phyloP scores from a whole-genome alignment of 2,888 invertebrate species.

The Chrysolina americana region DNA sequence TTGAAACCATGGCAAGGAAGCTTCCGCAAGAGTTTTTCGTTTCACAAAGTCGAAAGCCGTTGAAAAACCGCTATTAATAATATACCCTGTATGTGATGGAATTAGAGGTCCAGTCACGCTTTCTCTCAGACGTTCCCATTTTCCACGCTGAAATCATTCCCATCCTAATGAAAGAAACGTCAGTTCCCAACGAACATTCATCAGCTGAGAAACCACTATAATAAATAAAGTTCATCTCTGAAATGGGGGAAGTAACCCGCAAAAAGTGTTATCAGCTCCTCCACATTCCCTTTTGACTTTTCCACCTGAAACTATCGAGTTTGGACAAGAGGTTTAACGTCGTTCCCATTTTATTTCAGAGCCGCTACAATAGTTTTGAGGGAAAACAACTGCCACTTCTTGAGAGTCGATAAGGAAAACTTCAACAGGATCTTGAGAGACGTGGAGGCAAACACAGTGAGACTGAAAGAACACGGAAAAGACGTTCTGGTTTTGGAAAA shows the following conservation, averaged over 20 bases:
- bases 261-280: background rate
- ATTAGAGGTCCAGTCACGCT: too few relatives aligned
- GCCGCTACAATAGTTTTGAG: conserved; percentile 86
- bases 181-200: too few relatives aligned
- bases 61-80: too few relatives aligned
- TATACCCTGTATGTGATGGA: too few relatives aligned
- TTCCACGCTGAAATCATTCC: too few relatives aligned
- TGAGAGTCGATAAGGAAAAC: conserved; percentile 88
- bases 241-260: background rate
- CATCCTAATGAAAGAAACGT: too few relatives aligned
- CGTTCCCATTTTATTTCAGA: conserved; percentile 66
- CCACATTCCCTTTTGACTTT: conserved; percentile 5
- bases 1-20: too few relatives aligned
- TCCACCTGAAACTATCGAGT: conserved; percentile 7
- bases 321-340: background rate
- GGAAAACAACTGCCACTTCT: conserved; percentile 87
- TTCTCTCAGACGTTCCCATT: too few relatives aligned
- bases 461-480: conserved; percentile 87
- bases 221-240: background rate
- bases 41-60: too few relatives aligned
- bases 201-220: too few relatives aligned
- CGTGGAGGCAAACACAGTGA: conserved; percentile 90
- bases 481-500: conserved; percentile 88
- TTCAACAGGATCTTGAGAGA: conserved; percentile 87
- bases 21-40: too few relatives aligned